Percentiles rank a stretch among this genome's conserved stretches.
Conservation (phyloP, 2,797 vertebrate species). For the Stomatorhinus walkeri region DNA sequence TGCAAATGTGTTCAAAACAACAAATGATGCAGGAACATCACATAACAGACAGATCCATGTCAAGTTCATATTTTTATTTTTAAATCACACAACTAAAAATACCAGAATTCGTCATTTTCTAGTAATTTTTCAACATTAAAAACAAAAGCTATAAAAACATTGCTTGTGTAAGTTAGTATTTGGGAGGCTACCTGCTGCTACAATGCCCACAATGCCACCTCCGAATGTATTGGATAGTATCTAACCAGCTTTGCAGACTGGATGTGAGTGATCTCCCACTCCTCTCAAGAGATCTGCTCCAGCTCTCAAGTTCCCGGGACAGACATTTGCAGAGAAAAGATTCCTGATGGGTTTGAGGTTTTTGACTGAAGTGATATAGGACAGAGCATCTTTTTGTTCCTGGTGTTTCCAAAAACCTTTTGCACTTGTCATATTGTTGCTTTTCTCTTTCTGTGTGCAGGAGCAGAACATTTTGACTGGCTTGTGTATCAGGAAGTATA, state of each 20-base stretch:
- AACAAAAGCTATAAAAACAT: background rate
- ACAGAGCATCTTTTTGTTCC: background rate
- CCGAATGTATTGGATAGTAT: background rate
- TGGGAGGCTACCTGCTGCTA: background rate
- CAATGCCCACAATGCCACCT: background rate
- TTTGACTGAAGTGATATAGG: background rate
- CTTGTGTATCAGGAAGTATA: background rate
- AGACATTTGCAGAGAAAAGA: background rate
- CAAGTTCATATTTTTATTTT: background rate
- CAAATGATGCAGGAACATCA: background rate
- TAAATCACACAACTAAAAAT: background rate
- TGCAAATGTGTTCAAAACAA: background rate
- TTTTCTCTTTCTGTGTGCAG: background rate
- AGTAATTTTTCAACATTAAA: background rate
- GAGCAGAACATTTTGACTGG: background rate
- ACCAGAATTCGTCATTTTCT: background rate
- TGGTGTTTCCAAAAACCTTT: background rate
- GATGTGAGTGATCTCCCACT: background rate
- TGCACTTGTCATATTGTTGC: background rate
- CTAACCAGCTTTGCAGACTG: background rate
- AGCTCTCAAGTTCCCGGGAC: background rate
- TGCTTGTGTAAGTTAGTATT: background rate
- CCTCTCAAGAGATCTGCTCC: background rate
- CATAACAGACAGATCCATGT: background rate
- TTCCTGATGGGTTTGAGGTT: background rate